Percentiles rank a stretch among this genome's conserved stretches.
phyloP scores from a whole-genome alignment of 2,113 vertebrate genomes.

The Centropus unirufus region DNA sequence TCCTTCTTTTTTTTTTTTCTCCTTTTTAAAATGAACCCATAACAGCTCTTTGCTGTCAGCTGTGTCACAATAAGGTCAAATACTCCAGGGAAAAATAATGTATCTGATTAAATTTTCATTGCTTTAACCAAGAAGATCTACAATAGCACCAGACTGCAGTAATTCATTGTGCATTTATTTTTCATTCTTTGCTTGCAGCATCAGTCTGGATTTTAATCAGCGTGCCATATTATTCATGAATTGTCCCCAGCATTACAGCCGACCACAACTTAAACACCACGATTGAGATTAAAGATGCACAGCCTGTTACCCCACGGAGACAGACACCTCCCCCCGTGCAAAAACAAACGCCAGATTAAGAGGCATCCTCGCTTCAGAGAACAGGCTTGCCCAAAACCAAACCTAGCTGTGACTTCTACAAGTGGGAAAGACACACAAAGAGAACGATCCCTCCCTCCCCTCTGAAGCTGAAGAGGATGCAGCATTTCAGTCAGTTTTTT shows the following conservation, averaged over 20 bases:
- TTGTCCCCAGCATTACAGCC: neutral
- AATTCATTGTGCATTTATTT: conserved; percentile 49
- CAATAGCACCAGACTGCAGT: conserved; percentile 51
- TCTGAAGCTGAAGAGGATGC: neutral
- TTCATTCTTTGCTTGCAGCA: conserved; percentile 28
- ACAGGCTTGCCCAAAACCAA: neutral
- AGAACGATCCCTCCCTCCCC: neutral
- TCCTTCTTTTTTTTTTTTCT: neutral
- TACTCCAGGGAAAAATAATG: conserved; percentile 71
- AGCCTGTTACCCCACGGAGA: neutral
- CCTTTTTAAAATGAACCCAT: conserved; percentile 8
- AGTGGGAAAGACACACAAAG: neutral
- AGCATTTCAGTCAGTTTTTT: neutral
- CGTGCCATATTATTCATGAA: neutral
- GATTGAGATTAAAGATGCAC: neutral
- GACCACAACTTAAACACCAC: neutral
- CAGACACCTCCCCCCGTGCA: neutral
- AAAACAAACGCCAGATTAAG: neutral
- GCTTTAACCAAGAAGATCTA: conserved; percentile 53
- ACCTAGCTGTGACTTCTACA: neutral
- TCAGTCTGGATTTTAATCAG: conserved; percentile 1
- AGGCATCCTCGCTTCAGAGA: neutral
- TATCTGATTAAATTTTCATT: conserved; percentile 71
- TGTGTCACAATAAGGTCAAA: conserved; percentile 82
- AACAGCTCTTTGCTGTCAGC: conserved; percentile 70